phyloP scores from a whole-genome alignment of 2,113 vertebrate species.

The Sciurus niger region DNA sequence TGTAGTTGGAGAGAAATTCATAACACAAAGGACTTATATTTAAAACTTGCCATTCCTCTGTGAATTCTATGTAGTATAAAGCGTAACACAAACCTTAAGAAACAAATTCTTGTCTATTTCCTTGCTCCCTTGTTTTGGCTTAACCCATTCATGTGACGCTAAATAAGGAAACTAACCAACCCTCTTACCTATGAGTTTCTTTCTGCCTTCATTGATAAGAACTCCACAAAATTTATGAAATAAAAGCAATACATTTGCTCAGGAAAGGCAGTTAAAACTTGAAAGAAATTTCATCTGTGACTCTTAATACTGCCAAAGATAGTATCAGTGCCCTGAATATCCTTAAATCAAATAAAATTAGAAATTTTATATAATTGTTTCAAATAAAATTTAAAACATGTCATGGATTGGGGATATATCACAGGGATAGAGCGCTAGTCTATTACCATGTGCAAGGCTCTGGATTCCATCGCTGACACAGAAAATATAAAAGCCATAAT shows the following conservation, averaged over 20 bases:
- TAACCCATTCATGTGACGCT: background rate
- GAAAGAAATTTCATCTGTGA: background rate
- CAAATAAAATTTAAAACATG: background rate
- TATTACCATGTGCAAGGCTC: background rate
- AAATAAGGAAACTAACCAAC: background rate
- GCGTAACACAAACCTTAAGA: background rate
- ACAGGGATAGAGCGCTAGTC: background rate
- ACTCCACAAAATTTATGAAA: background rate
- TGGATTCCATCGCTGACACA: background rate
- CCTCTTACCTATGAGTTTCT: background rate
- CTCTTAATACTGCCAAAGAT: background rate
- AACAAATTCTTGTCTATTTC: background rate
- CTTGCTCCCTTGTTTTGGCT: background rate
- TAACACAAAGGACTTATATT: background rate
- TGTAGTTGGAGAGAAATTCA: background rate
- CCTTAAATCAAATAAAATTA: slow-evolving; percentile 17
- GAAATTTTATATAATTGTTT: background rate
- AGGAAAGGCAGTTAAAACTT: background rate
- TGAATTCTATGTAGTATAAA: background rate
- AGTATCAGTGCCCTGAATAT: background rate
- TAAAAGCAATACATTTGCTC: background rate
- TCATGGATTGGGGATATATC: background rate
- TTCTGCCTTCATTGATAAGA: background rate
- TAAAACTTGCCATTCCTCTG: background rate
- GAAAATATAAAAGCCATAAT: background rate